Evolutionary conservation across 2,888 invertebrate genomes (phyloP).

Genomic region (Drosophila peninsularis): DNA sequence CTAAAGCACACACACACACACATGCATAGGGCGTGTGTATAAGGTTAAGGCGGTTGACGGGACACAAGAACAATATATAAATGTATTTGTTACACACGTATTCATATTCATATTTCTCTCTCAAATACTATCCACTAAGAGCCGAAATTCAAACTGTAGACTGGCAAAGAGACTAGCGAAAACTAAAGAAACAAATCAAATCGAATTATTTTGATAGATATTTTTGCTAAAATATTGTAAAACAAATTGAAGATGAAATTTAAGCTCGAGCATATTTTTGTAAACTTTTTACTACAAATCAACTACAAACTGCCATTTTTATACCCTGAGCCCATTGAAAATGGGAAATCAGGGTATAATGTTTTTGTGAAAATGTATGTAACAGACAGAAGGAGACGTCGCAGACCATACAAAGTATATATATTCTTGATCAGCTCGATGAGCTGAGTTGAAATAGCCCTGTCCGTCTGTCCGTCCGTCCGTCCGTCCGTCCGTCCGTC

Average conservation of each 20-base stretch:
- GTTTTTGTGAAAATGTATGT: too few species aligned
- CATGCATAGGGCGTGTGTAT: background rate
- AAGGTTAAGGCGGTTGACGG: slow-evolving; percentile 69
- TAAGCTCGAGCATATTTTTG: slow-evolving; percentile 43
- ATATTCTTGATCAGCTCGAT: too few species aligned
- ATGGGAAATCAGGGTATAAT: too few species aligned
- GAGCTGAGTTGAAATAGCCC: too few species aligned
- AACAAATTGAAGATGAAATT: slow-evolving; percentile 6
- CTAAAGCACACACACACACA: background rate
- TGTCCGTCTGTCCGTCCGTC: too few species aligned
- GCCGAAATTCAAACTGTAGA: slow-evolving; percentile 59
- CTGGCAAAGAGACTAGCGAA: slow-evolving; percentile 72
- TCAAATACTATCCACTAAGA: slow-evolving; percentile 45
- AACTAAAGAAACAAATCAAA: slow-evolving; percentile 12
- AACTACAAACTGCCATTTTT: slow-evolving; percentile 60
- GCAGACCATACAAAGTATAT: too few species aligned
- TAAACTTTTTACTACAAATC: slow-evolving; percentile 32
- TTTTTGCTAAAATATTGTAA: slow-evolving; percentile 63
- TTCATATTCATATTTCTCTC: slow-evolving; percentile 33
- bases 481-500: too few species aligned
- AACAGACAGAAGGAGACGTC: too few species aligned
- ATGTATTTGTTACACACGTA: slow-evolving; percentile 37
- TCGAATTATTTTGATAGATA: slow-evolving; percentile 35
- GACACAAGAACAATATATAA: slow-evolving; percentile 77
- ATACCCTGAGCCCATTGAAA: too few species aligned